Conservation (phyloP, 35 echinoderm and acorn worm species). For the Heliocidaris tuberculata region DNA sequence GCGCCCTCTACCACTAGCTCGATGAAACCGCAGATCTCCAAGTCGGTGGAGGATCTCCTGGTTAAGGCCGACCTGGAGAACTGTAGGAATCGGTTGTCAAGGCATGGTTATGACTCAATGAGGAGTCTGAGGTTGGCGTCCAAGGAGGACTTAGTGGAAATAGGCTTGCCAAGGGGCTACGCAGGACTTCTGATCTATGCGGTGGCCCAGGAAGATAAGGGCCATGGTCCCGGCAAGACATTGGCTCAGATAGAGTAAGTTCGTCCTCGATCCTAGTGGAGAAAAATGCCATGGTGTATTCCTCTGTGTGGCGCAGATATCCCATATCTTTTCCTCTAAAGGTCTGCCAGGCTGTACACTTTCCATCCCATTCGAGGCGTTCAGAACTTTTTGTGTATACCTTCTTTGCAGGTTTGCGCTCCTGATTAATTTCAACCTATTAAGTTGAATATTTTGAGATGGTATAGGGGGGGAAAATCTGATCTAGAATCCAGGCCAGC, state of each 20-base stretch:
- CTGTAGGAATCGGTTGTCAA: not conserved
- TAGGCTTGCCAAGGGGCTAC: slow-evolving; percentile 21
- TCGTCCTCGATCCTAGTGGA: not conserved
- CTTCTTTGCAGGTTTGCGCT: too few relatives aligned
- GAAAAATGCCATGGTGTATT: not conserved
- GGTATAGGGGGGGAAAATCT: too few relatives aligned
- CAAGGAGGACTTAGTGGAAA: slow-evolving; percentile 34
- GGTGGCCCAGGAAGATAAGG: not conserved
- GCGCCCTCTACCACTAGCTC: not conserved
- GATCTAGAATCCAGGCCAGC: too few relatives aligned
- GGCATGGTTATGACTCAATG: slow-evolving; percentile 19
- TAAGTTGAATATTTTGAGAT: too few relatives aligned
- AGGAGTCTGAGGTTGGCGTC: not conserved
- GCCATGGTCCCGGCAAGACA: not conserved
- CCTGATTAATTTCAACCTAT: too few relatives aligned
- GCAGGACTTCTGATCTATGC: slow-evolving; percentile 36
- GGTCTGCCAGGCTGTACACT: too few relatives aligned
- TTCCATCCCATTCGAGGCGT: too few relatives aligned
- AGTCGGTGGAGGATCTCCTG: slow-evolving; percentile 40
- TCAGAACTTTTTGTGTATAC: too few relatives aligned
- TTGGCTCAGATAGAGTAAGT: slow-evolving; percentile 45
- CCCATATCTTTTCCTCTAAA: too few relatives aligned
- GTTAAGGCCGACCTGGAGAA: slow-evolving; percentile 14
- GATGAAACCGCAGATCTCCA: not conserved
- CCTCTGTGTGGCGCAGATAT: too few relatives aligned